Percentiles rank a stretch among this genome's conserved stretches.
These are phyloP conservation scores for Drosophila virilis DNA, from an alignment of 1,140 invertebrate genomes.

Conservation along the genomic window DNA sequence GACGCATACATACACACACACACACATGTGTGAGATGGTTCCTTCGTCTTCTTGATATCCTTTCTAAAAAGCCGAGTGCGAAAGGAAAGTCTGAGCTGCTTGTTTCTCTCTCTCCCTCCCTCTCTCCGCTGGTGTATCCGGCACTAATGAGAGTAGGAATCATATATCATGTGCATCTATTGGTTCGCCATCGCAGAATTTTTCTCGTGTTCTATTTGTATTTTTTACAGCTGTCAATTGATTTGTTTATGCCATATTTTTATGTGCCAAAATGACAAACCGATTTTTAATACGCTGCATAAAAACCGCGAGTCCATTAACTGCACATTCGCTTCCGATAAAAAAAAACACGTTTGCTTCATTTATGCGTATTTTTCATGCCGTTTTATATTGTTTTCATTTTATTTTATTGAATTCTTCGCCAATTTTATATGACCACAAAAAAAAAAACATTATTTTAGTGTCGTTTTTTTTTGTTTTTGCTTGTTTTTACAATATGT, in stretches of 20 bases:
- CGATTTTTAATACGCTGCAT: slow-evolving; percentile 34
- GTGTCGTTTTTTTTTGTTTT: slow-evolving; percentile 18
- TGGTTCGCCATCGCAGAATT: neutral
- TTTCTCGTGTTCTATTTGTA: neutral
- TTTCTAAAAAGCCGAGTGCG: no score
- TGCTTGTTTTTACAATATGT: slow-evolving; percentile 30
- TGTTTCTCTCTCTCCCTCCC: neutral
- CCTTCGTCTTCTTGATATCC: no score
- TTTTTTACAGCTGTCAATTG: slow-evolving; percentile 42
- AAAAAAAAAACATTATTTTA: slow-evolving; percentile 35
- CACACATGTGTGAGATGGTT: no score
- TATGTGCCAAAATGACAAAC: slow-evolving; percentile 17
- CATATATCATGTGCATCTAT: neutral
- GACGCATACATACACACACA: no score
- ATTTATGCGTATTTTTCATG: slow-evolving; percentile 71
- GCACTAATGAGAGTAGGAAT: no score
- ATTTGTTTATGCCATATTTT: slow-evolving; percentile 54
- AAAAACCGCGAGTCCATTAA: slow-evolving; percentile 36
- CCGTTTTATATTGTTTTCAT: slow-evolving; percentile 55
- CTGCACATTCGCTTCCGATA: slow-evolving; percentile 31
- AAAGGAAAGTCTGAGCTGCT: no score
- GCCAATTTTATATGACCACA: slow-evolving; percentile 32
- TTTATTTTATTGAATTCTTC: slow-evolving; percentile 62
- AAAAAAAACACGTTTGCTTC: slow-evolving; percentile 53
- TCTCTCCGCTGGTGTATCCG: neutral